Base-by-base conservation (phyloP, 2,113 vertebrate species). In the Zosterops lateralis region DNA sequence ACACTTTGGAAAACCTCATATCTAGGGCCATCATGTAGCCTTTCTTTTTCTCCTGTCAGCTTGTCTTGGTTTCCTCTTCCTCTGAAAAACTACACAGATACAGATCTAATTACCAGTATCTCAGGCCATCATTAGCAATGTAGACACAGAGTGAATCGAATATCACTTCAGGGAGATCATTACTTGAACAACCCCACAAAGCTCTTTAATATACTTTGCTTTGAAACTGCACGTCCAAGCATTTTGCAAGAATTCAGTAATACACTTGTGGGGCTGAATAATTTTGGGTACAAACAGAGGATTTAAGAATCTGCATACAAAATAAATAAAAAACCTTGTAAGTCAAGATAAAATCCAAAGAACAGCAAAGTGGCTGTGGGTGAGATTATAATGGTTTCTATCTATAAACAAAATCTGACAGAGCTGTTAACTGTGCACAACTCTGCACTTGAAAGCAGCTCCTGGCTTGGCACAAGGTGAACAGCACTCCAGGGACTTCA, bases 121-220 rank as follows among this genome's bases (percentile, higher is more conserved):
- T 87, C 82, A 85, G 54, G 56, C 67, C 51, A 68, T 89, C 32
- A 18, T 84, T 92, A 93, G n/a, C 51, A 44, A 76, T 60, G 77
- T 6, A 85, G 66, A 66, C 48, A 66, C 25, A 68, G 71, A 61
- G 19, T 44, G 38, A 92, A 95, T 76, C 56, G 78, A 89, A 38
- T 81, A 78, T n/a, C 77, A 76, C 74, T 95, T 93, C 58, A 82
- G 89, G 91, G 81, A 93, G 29, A 78, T 73, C 54, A 61, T 94
- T 85, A 89, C 22, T 56, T 82, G 71, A 70, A 78, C 54, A 75
- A 84, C 64, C 57, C 73, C 45, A 81, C 61, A 68, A 82, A 82
- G 60, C 17, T 65, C 67, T 81, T 54, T 68, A 81, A 78, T 54
- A 78, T 9, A 91, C 12, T 38, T 89, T 89, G 72, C 77, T 89